Conservation (phyloP, 53 echinoderm and acorn worm genomes). For the Antedon mediterranea region DNA sequence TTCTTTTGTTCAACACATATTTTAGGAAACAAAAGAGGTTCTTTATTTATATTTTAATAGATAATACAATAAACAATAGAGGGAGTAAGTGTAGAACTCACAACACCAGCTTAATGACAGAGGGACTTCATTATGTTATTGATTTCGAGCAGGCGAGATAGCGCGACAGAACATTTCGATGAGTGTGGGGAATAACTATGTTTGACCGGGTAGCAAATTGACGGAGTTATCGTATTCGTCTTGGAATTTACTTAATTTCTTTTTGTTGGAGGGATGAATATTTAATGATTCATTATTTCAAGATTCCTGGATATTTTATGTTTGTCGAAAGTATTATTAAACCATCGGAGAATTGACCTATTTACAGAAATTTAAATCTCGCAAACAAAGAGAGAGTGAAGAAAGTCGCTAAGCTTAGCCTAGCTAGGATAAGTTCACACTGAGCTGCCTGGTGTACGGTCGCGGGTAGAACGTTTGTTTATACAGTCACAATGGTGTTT, state of each 20-base stretch:
- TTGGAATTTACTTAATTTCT: neutral
- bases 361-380: neutral
- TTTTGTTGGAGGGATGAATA: neutral
- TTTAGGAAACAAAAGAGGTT: no score
- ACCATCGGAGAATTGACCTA: neutral
- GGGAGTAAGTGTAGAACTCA: neutral
- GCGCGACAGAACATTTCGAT: neutral
- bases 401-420: neutral
- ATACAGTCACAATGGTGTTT: neutral
- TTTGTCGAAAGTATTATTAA: neutral
- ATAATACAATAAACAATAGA: neutral
- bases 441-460: neutral
- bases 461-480: neutral
- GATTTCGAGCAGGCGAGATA: neutral
- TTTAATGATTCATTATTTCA: neutral
- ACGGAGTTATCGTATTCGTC: neutral
- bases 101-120: neutral
- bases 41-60: no score
- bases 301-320: neutral
- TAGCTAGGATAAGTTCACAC: neutral
- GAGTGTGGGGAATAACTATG: neutral
- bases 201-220: neutral
- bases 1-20: no score
- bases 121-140: neutral
- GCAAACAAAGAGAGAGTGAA: neutral